A percentile compares a stretch with the other conserved stretches of the same genome.
Conservation (phyloP, 2,888 invertebrate genomes). For the Meandrusa payeni region DNA sequence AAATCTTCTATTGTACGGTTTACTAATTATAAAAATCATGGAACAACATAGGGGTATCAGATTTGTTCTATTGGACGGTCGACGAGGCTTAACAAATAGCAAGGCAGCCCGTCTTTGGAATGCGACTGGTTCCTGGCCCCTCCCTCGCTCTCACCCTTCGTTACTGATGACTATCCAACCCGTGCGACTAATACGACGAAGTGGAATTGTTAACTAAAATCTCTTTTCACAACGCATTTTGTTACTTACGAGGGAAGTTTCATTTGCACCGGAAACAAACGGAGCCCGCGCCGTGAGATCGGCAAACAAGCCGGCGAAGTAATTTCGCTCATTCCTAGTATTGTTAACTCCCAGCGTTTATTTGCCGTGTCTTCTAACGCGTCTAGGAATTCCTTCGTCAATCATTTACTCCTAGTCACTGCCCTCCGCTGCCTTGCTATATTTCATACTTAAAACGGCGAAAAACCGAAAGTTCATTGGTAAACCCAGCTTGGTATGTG, state of each 20-base stretch:
- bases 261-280: constrained; percentile 53
- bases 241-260: constrained; percentile 26
- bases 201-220: constrained; percentile 30
- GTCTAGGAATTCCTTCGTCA: constrained; percentile 6
- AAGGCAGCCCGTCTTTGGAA: constrained; percentile 39
- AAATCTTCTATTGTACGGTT: no score
- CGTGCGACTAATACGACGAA: constrained; percentile 40
- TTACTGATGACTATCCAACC: constrained; percentile 30
- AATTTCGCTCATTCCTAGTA: constrained; percentile 27
- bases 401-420: neutral
- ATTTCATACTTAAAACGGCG: no score
- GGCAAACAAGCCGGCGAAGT: constrained; percentile 47
- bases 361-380: constrained; percentile 17
- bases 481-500: no score
- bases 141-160: constrained; percentile 31
- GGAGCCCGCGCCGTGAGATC: constrained; percentile 58
- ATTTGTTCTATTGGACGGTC: constrained; percentile 30
- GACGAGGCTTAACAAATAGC: constrained; percentile 35
- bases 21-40: constrained; percentile 5
- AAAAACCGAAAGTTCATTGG: no score
- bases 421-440: neutral
- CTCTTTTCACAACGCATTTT: constrained; percentile 17
- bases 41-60: constrained; percentile 28
- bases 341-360: constrained; percentile 24
- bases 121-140: constrained; percentile 45